phyloP scores from a whole-genome alignment of 1,140 invertebrate species.

The Coenobita brevimanus region DNA sequence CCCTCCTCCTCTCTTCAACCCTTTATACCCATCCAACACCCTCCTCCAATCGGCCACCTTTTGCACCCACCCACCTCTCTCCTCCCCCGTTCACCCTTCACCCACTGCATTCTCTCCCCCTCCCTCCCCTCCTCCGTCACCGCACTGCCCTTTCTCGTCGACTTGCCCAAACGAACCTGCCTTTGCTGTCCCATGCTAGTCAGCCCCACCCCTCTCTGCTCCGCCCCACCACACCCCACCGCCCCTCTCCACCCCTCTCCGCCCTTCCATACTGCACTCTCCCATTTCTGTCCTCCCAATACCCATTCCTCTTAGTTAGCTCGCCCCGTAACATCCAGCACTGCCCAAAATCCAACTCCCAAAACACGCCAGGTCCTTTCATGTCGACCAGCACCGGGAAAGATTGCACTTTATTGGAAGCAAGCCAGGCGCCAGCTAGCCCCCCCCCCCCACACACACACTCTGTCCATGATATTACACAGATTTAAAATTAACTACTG shows the following conservation, averaged over 20 bases:
- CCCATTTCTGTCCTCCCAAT: too few relatives aligned
- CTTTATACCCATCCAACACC: not conserved
- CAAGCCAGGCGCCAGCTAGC: too few relatives aligned
- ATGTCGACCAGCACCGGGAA: too few relatives aligned
- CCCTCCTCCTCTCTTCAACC: not conserved
- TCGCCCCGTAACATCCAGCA: too few relatives aligned
- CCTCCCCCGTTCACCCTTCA: not conserved
- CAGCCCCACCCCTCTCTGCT: not conserved
- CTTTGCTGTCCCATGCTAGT: not conserved
- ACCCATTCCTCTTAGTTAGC: too few relatives aligned
- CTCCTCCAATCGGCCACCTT: not conserved
- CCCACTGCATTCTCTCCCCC: not conserved
- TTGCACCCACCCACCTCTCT: not conserved
- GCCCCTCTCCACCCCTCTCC: not conserved
- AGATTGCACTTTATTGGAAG: too few relatives aligned
- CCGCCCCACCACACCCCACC: not conserved
- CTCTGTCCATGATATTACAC: too few relatives aligned
- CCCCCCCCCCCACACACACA: too few relatives aligned
- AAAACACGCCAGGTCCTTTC: too few relatives aligned
- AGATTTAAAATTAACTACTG: too few relatives aligned
- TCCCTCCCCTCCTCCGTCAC: not conserved
- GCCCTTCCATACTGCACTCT: not conserved
- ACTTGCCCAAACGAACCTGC: not conserved
- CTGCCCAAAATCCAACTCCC: too few relatives aligned
- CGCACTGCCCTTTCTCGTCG: not conserved